A percentile compares a stretch with the other conserved stretches of the same genome.
Evolutionary conservation across 1,140 invertebrate species (phyloP).

Genomic region (Lordiphosa stackelbergi): DNA sequence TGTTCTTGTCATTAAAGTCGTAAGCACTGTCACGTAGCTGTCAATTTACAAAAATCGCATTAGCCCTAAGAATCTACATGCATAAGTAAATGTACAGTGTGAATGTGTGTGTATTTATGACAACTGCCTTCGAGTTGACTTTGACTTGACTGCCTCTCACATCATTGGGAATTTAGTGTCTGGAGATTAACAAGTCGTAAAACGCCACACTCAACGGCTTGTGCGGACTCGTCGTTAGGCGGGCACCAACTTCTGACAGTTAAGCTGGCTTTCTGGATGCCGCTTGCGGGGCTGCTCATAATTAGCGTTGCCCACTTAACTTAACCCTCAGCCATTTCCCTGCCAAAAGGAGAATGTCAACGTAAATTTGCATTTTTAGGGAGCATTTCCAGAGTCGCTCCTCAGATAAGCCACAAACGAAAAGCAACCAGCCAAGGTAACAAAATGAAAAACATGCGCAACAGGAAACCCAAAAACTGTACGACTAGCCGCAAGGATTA

Average conservation of each 20-base stretch:
- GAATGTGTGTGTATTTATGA: conserved; percentile 48
- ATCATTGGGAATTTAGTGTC: conserved; percentile 49
- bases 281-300: conserved; percentile 65
- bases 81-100: conserved; percentile 10
- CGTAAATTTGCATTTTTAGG: conserved; percentile 72
- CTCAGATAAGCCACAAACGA: conserved; percentile 11
- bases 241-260: conserved; percentile 9
- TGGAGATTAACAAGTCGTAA: conserved; percentile 61
- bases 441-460: conserved; percentile 58
- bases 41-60: conserved; percentile 72
- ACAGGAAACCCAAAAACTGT: conserved; percentile 33
- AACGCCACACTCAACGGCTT: conserved; percentile 34
- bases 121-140: conserved; percentile 34
- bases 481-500: conserved; percentile 43
- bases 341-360: conserved; percentile 31
- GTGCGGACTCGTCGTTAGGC: conserved; percentile 15
- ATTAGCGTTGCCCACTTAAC: conserved; percentile 61
- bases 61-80: conserved; percentile 44
- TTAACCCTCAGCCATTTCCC: conserved; percentile 8
- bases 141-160: conserved; percentile 33
- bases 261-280: conserved; percentile 29
- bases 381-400: conserved; percentile 43
- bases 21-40: conserved; percentile 70
- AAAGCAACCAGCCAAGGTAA: conserved; percentile 15
- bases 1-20: conserved; percentile 68